Base-by-base conservation (phyloP, 1,140 invertebrate species). In the Oreohelix idahoensis region DNA sequence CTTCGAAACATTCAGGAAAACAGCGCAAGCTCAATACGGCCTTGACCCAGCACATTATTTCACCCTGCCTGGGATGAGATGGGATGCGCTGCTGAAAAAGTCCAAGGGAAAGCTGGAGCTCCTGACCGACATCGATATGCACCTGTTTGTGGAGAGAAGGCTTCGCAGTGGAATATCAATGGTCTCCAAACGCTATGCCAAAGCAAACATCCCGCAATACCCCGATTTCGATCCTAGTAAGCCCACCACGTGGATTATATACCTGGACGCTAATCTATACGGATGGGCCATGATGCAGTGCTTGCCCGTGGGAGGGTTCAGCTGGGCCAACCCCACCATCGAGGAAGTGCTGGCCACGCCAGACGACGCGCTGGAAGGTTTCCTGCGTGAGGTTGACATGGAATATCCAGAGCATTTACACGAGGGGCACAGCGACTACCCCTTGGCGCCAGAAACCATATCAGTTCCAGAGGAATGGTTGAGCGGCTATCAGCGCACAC, bases 401-500 rank as follows among this genome's bases (percentile, higher is more conserved):
- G 69, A 70, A 38, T 70, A 70, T 29, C 29, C 69, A 10, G 69
- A 70, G 4, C 32, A 70, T 35, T 29, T 70, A 20, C 69, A 35
- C 23, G 29, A 70, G 2, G 15, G 10, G 4, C 69, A 70, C 29
- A 83, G 35, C 26, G 66, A 49, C 23, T 78, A n/a, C 51, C 76
- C 39, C 0, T 36, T 78, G 29, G 49, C 76, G 11, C 76, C 76
- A 10, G 76, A 78, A 58, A 36, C 32, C 5, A 49, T 78, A 23
- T 15, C 5, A 8, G 26, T 78, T 23, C 42, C 39, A 78, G 36
- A 66, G 51, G 8, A 35, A 39, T 38, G 38, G 84, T 13, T 83
- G 53, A 69, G 51, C 23, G 58, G 39, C 8, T 82, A 77, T 39
- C 80, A 83, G 58, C 71, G 51, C 0, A 53, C 42, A 26, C 80